Base-by-base conservation (phyloP, 1,140 invertebrate genomes). In the Achroia grisella region DNA sequence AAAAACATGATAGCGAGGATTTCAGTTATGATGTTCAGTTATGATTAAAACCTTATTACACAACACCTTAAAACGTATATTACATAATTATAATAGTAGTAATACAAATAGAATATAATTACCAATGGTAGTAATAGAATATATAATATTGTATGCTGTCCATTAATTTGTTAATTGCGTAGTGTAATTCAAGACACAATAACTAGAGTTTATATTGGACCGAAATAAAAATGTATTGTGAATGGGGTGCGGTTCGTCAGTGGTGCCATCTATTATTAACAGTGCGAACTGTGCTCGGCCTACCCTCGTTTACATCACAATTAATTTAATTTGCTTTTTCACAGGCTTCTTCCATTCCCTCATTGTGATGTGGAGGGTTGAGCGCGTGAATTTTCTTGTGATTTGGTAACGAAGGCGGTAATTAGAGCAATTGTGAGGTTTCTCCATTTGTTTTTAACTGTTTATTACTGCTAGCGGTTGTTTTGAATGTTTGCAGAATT, bases 251-350 rank as follows among this genome's bases (percentile, higher is more conserved):
- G 60, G 56, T 49, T 54, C 47, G 34, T 49, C 43, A 39, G 30
- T 47, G 58, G 36, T 50, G 56, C 57, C 64, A 73, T 71, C 63
- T 73, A 66, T 70, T 71, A 67, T 65, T 71, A 63, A 69, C 59
- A 59, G 57, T 52, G 54, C 52, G 56, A 59, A 66, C 52, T 57
- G 64, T 56, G 54, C 49, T 41, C 17, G 56, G 69, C 53, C 53
- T 62, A 63, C 75, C 72, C 72, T 79, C 66, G 64, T 79, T 81
- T 76, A 78, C 65, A 72, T 74, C 72, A 74, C 73, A 78, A 81
- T 76, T 78, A 76, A 78, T 72, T 78, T 78, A 81, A 81, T 78
- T 81, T 78, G 72, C 69, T 78, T 81, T 78, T 78, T 81, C 72
- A 76, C 69, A 74, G 74, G 76, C 72, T 75, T 73, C 74, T 67